Percentiles rank a stretch among this genome's conserved stretches.
Conservation (phyloP, 2,113 vertebrate genomes). For the Hippocampus comes region DNA sequence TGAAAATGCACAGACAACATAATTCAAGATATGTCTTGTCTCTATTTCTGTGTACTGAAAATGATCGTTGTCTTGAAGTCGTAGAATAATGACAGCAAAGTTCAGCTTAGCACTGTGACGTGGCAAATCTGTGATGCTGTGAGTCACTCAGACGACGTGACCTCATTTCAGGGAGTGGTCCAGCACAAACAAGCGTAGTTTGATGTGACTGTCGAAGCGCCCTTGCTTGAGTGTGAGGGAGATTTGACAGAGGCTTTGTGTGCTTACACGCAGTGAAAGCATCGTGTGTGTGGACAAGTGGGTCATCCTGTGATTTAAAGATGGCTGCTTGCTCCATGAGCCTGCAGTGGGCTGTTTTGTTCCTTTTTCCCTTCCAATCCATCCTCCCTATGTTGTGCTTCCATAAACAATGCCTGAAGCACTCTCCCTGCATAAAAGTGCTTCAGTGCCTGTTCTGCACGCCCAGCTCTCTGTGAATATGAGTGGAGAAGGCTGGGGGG, state of each 20-base stretch:
- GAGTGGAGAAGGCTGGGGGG: slow-evolving; percentile 52
- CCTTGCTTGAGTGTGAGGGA: slow-evolving; percentile 17
- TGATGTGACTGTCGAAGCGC: slow-evolving; percentile 28
- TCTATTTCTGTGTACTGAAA: neutral
- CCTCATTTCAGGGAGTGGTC: slow-evolving; percentile 66
- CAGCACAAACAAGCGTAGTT: slow-evolving; percentile 36
- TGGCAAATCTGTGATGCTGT: slow-evolving; percentile 16
- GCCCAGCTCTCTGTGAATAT: slow-evolving; percentile 48
- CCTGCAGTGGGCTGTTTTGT: slow-evolving; percentile 6
- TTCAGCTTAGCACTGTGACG: slow-evolving; percentile 6
- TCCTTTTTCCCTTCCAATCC: neutral
- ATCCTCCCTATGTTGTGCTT: slow-evolving; percentile 16
- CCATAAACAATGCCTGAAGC: slow-evolving; percentile 41
- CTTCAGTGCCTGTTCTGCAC: slow-evolving; percentile 36
- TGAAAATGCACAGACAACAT: neutral
- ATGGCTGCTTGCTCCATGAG: slow-evolving; percentile 33
- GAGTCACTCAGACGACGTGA: slow-evolving; percentile 47
- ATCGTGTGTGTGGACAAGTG: slow-evolving; percentile 37
- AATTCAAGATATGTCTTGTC: neutral
- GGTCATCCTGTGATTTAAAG: slow-evolving; percentile 60
- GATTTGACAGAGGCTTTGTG: slow-evolving; percentile 13
- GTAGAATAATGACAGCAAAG: slow-evolving; percentile 1
- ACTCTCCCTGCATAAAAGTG: slow-evolving; percentile 43
- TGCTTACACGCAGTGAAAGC: slow-evolving; percentile 10
- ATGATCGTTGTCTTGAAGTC: neutral